Percentiles rank a stretch among this genome's conserved stretches.
phyloP scores from a whole-genome alignment of 2,888 invertebrate species.

The Trisateles emortualis region DNA sequence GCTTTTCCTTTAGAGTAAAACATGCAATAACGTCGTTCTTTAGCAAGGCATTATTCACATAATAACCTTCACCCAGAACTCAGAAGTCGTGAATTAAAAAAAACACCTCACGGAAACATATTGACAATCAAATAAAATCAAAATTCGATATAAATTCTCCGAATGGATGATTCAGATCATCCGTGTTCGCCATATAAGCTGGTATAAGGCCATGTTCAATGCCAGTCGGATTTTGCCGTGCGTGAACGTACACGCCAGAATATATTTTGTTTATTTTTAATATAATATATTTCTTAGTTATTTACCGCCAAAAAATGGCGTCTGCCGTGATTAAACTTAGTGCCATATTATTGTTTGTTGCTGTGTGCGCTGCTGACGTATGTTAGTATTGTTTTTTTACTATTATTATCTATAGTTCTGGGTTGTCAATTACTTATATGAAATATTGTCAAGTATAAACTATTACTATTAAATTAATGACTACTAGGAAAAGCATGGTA shows the following conservation, averaged over 20 bases:
- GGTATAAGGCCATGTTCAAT: constrained; percentile 72
- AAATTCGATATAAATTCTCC: constrained; percentile 56
- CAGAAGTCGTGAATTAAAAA: constrained; percentile 8
- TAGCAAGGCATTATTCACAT: neutral
- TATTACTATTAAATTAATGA: no score
- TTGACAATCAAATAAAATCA: constrained; percentile 36
- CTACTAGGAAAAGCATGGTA: no score
- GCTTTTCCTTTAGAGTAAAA: no score
- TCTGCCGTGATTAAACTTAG: constrained; percentile 80
- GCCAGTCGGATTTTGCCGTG: constrained; percentile 71
- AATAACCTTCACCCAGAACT: constrained; percentile 15
- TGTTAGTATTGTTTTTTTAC: constrained; percentile 62
- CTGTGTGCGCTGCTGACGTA: constrained; percentile 71
- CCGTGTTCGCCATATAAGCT: constrained; percentile 70
- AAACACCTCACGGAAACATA: constrained; percentile 37
- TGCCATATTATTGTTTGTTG: constrained; percentile 77
- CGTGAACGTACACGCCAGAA: constrained; percentile 61
- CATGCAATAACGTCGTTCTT: no score
- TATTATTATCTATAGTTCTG: neutral
- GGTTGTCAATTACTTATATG: no score
- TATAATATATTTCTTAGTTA: constrained; percentile 45
- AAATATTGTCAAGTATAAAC: no score
- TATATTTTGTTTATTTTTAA: constrained; percentile 37
- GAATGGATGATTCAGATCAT: constrained; percentile 63
- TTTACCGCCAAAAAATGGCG: constrained; percentile 62